A percentile compares a stretch with the other conserved stretches of the same genome.
phyloP scores from a whole-genome alignment of 2,113 vertebrate genomes.

The Seriola aureovittata region DNA sequence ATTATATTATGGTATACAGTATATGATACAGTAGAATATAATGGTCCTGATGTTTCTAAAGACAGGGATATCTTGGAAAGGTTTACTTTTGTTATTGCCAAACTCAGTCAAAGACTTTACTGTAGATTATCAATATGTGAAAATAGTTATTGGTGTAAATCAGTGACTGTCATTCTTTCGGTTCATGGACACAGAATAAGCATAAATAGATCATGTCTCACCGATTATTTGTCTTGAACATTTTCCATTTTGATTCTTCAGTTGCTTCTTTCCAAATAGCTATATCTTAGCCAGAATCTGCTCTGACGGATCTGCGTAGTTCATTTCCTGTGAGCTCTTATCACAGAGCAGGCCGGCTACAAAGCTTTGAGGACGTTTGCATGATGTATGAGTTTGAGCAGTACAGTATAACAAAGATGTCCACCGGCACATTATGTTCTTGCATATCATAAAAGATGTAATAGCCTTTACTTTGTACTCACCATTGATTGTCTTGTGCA shows the following conservation, averaged over 20 bases:
- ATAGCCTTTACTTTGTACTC: slow-evolving; percentile 69
- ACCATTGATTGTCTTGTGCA: slow-evolving; percentile 73
- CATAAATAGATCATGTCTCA: slow-evolving; percentile 54
- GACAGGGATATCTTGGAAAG: slow-evolving; percentile 4
- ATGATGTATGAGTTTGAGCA: slow-evolving; percentile 69
- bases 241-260: slow-evolving; percentile 59
- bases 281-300: slow-evolving; percentile 62
- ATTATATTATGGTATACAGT: slow-evolving; percentile 3
- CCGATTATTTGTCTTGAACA: slow-evolving; percentile 43
- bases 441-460: slow-evolving; percentile 68
- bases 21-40: background rate
- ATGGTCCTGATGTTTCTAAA: slow-evolving; percentile 19
- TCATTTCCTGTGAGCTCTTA: slow-evolving; percentile 65
- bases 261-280: slow-evolving; percentile 48
- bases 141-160: slow-evolving; percentile 66
- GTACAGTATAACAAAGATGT: slow-evolving; percentile 62
- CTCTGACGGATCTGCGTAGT: slow-evolving; percentile 65
- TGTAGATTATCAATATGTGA: slow-evolving; percentile 53
- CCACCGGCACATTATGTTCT: slow-evolving; percentile 74
- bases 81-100: slow-evolving; percentile 23
- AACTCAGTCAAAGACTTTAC: slow-evolving; percentile 31
- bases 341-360: slow-evolving; percentile 53
- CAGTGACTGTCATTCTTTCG: slow-evolving; percentile 47
- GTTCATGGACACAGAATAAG: slow-evolving; percentile 46
- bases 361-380: slow-evolving; percentile 70